A percentile compares a stretch with the other conserved stretches of the same genome.
These are phyloP conservation scores for Protaetia brevitarsis DNA, from an alignment of 1,140 invertebrate genomes.

Conservation along the genomic window DNA sequence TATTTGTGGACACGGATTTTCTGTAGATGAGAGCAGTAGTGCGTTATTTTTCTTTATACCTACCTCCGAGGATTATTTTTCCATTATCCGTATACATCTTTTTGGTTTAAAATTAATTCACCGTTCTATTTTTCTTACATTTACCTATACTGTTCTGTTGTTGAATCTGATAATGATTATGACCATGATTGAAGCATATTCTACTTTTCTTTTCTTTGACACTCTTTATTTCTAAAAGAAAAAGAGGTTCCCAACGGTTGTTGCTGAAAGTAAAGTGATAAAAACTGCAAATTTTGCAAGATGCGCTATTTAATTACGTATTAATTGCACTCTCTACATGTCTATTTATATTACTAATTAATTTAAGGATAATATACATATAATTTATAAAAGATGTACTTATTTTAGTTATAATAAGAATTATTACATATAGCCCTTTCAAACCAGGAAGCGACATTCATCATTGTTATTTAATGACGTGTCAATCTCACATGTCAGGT, in stretches of 20 bases:
- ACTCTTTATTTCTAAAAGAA: background rate
- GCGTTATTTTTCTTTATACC: background rate
- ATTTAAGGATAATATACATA: no score
- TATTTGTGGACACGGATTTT: background rate
- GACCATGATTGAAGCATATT: background rate
- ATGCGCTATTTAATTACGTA: no score
- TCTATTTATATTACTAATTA: no score
- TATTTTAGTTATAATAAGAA: no score
- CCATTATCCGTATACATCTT: background rate
- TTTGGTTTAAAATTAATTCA: background rate
- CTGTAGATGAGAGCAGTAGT: slow-evolving; percentile 9
- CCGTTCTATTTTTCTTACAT: background rate
- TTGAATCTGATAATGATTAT: slow-evolving; percentile 1
- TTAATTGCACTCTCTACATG: no score
- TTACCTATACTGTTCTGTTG: background rate
- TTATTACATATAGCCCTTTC: no score
- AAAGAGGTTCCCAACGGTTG: slow-evolving; percentile 17
- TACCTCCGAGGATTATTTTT: background rate
- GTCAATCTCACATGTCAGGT: no score
- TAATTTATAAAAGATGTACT: no score
- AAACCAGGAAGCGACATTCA: no score
- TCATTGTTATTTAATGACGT: no score
- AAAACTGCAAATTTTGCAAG: no score
- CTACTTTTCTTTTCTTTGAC: background rate
- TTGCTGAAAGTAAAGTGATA: background rate